Evolutionary conservation across 2,888 invertebrate genomes (phyloP).

Genomic region (Thereva unica): DNA sequence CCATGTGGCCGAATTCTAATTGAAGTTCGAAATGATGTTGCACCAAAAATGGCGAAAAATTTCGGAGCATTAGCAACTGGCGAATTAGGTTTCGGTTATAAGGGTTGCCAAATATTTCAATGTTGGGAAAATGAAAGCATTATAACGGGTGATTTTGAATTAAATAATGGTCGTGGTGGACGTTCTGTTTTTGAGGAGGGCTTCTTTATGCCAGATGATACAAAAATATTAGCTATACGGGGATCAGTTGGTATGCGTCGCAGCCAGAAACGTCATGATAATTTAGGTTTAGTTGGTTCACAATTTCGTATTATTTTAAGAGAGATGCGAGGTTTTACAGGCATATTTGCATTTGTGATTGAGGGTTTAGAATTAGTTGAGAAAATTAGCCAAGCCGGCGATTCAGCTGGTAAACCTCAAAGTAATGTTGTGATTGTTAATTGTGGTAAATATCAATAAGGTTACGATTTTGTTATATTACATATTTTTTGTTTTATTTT

Average conservation of each 20-base stretch:
- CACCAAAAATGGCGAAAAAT: conserved; percentile 81
- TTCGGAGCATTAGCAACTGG: conserved; percentile 73
- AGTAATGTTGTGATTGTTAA: conserved; percentile 73
- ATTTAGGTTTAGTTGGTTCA: conserved; percentile 80
- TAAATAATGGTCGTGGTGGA: conserved; percentile 80
- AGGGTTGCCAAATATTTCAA: conserved; percentile 79
- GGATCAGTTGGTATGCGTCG: conserved; percentile 82
- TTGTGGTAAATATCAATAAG: conserved; percentile 72
- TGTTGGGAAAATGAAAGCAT: conserved; percentile 83
- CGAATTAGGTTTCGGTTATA: conserved; percentile 75
- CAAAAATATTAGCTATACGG: conserved; percentile 73
- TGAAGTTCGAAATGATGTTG: conserved; percentile 76
- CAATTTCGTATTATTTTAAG: conserved; percentile 81
- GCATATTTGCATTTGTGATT: conserved; percentile 79
- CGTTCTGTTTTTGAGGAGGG: conserved; percentile 76
- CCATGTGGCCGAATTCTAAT: conserved; percentile 74
- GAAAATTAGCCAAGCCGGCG: conserved; percentile 76
- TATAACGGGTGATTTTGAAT: conserved; percentile 79
- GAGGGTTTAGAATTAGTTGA: conserved; percentile 79
- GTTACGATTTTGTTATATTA: neutral
- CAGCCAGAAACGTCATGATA: conserved; percentile 78
- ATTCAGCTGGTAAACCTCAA: conserved; percentile 77
- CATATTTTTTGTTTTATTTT: conserved; percentile 3
- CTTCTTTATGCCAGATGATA: conserved; percentile 81
- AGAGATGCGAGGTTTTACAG: conserved; percentile 82